phyloP scores from a whole-genome alignment of 2,888 invertebrate species.

The Agrilus biguttatus region DNA sequence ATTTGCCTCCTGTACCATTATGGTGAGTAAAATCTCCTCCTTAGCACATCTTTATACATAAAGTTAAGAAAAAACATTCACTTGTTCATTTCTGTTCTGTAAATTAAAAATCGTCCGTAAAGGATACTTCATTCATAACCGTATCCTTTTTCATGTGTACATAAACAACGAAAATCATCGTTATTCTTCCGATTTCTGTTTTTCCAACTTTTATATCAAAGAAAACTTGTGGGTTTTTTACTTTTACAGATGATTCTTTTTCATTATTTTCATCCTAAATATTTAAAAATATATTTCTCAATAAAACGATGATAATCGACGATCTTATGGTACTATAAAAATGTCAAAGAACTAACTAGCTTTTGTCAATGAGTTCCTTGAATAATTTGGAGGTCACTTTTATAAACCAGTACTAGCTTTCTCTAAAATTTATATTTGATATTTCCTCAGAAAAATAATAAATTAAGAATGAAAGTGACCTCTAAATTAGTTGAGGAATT shows the following conservation, averaged over 20 bases:
- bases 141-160: conserved; percentile 93
- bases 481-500: no score
- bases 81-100: neutral
- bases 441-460: neutral
- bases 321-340: no score
- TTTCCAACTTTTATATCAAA: conserved; percentile 89
- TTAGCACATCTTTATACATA: conserved; percentile 71
- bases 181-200: conserved; percentile 74
- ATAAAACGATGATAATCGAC: neutral
- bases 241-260: conserved; percentile 29
- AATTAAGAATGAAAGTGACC: conserved; percentile 1
- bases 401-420: no score
- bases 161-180: conserved; percentile 86
- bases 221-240: conserved; percentile 81
- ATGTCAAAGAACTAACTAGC: no score
- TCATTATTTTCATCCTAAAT: conserved; percentile 8
- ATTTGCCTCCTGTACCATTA: conserved; percentile 94
- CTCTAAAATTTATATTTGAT: no score
- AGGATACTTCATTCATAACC: conserved; percentile 90
- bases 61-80: neutral
- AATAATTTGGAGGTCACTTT: no score
- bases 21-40: conserved; percentile 97
- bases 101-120: conserved; percentile 19
- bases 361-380: no score
- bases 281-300: neutral